Conservation (phyloP, 2,797 vertebrate species). For the Oryzias dopingdopingensis region DNA sequence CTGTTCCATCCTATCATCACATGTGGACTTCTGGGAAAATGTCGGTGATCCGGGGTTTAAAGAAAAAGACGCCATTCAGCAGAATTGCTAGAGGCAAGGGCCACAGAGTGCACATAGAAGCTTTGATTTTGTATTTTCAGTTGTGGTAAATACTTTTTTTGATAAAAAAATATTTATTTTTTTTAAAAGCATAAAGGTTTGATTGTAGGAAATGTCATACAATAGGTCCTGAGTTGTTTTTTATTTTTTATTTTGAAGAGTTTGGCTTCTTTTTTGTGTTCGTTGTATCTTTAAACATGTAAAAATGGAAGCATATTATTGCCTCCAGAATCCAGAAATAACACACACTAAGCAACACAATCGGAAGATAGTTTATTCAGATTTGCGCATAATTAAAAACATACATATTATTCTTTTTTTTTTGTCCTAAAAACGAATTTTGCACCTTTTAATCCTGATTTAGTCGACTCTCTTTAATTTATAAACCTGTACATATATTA, state of each 20-base stretch:
- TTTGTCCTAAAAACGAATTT: no score
- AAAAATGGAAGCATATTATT: no score
- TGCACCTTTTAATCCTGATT: no score
- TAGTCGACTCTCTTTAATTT: no score
- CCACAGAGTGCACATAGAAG: neutral
- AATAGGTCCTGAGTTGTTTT: no score
- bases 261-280: neutral
- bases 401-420: no score
- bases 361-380: slow-evolving; percentile 19
- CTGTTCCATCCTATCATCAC: slow-evolving; percentile 57
- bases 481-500: no score
- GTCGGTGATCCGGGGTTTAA: slow-evolving; percentile 36
- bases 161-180: no score
- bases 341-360: slow-evolving; percentile 11
- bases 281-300: no score
- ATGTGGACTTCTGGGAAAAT: slow-evolving; percentile 68
- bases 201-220: no score
- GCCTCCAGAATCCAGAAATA: neutral
- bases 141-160: neutral
- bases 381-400: neutral
- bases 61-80: slow-evolving; percentile 17
- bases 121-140: neutral
- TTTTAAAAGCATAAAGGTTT: no score
- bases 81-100: slow-evolving; percentile 19
- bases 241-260: no score